Evolutionary conservation across 2,888 invertebrate genomes (phyloP), one percentile per base, ranked within the genome.

Genomic region (Cenopis cana): DNA sequence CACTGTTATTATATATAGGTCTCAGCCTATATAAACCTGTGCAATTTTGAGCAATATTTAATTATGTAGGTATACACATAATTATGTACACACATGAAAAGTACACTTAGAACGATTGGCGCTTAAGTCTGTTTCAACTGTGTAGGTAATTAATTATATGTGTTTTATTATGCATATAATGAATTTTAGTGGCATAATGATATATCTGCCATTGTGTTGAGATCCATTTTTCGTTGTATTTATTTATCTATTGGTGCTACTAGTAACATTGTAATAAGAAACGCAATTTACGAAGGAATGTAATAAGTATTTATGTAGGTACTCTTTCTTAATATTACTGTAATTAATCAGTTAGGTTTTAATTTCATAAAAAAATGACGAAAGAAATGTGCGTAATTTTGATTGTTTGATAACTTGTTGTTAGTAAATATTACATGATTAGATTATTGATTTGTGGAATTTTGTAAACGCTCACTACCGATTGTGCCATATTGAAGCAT

Each of bases 1-100:
- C 46, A 50, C 49, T 57, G 20, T 20, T 67, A 36, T n/a, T 67
- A 67, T 67, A 36, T 67, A 67, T 67, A 67, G 67, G 46, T 29
- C 33, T 1, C 1, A 6, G 12, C 20, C 46, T 10, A 12, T 18
- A 33, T 10, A 29, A 52, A 50, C 0, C 12, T 18, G 24, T 18
- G 29, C 33, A 17, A 36, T 50, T 62, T 62, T 36, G 0, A 61
- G 60, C 12, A 61, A 41, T 41, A 20, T 41, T 6, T 36, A 2
- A n/a, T 18, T 10, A 17, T 36, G n/a, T n/a, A n/a, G n/a, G n/a
- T n/a, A n/a, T 20, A 14, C 18, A 20, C n/a, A n/a, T n/a, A n/a
- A n/a, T n/a, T n/a, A n/a, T n/a, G 24, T 4, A 10, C 14, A 9
- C 18, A 20, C 6, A 29, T 17, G 46, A 52, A 8, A 36, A 46